phyloP scores from a whole-genome alignment of 2,113 vertebrate species.

The Gopherus evgoodei region DNA sequence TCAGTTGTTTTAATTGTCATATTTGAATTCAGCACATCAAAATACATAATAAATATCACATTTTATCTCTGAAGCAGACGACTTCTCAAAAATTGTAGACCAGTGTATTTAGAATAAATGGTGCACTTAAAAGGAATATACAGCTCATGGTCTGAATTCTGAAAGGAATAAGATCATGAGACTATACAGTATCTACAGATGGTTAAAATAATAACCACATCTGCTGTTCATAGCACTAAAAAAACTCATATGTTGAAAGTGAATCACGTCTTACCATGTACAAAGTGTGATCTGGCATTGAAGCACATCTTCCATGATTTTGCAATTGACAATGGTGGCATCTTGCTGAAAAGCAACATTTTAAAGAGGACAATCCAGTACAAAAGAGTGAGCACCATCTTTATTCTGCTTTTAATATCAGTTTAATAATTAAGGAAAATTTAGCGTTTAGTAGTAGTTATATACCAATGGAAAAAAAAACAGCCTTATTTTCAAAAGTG shows the following conservation, averaged over 20 bases:
- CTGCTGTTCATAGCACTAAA: background rate
- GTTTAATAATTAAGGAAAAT: background rate
- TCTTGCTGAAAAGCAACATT: background rate
- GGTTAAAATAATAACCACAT: background rate
- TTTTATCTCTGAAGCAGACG: too few relatives aligned
- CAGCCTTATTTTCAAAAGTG: background rate
- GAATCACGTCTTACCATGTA: background rate
- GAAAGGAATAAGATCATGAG: background rate
- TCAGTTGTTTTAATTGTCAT: too few relatives aligned
- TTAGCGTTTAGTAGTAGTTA: background rate
- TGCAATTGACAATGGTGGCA: background rate
- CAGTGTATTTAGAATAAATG: conserved; percentile 28
- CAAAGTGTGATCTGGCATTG: background rate
- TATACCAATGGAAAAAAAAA: background rate
- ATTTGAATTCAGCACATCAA: too few relatives aligned
- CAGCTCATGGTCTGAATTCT: background rate
- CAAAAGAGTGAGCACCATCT: background rate
- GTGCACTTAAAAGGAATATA: conserved; percentile 4
- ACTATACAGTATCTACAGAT: background rate
- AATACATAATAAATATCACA: too few relatives aligned
- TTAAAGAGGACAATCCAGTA: background rate
- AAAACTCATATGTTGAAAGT: background rate
- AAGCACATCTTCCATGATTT: background rate
- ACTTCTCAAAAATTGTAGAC: too few relatives aligned
- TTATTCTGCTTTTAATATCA: background rate